Conservation (phyloP, 2,797 vertebrate genomes). For the Urosaurus nigricauda region DNA sequence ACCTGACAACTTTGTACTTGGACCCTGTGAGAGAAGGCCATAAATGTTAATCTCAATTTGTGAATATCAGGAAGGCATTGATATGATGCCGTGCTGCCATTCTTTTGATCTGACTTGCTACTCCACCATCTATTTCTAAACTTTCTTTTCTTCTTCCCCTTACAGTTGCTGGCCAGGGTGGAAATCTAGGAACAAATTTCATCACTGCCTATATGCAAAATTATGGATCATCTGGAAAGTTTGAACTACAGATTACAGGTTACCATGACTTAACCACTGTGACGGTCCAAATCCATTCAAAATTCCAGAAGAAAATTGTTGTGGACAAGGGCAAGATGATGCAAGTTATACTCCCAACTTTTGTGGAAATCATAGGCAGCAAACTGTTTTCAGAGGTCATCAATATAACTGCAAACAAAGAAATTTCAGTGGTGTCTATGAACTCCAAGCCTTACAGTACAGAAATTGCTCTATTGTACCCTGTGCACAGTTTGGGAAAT, state of each 20-base stretch:
- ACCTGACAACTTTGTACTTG: neutral
- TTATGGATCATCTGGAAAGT: slow-evolving; percentile 41
- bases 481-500: slow-evolving; percentile 75
- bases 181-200: slow-evolving; percentile 77
- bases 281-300: slow-evolving; percentile 70
- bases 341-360: slow-evolving; percentile 63
- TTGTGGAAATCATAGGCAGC: slow-evolving; percentile 72
- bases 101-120: neutral
- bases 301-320: slow-evolving; percentile 55
- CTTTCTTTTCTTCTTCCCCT: neutral
- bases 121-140: neutral
- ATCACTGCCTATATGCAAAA: slow-evolving; percentile 82
- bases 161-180: neutral
- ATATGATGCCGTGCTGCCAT: no score
- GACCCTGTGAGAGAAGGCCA: no score
- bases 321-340: slow-evolving; percentile 66
- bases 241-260: slow-evolving; percentile 76
- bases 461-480: slow-evolving; percentile 79
- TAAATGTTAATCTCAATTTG: neutral
- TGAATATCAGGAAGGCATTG: neutral
- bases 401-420: slow-evolving; percentile 70
- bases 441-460: slow-evolving; percentile 75
- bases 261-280: slow-evolving; percentile 52
- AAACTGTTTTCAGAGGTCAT: slow-evolving; percentile 64
- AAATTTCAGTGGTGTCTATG: slow-evolving; percentile 76